These are phyloP conservation scores for Palythoa caribaeorum DNA, from an alignment of 92 coral and sea anemone species.

Conservation along the genomic window DNA sequence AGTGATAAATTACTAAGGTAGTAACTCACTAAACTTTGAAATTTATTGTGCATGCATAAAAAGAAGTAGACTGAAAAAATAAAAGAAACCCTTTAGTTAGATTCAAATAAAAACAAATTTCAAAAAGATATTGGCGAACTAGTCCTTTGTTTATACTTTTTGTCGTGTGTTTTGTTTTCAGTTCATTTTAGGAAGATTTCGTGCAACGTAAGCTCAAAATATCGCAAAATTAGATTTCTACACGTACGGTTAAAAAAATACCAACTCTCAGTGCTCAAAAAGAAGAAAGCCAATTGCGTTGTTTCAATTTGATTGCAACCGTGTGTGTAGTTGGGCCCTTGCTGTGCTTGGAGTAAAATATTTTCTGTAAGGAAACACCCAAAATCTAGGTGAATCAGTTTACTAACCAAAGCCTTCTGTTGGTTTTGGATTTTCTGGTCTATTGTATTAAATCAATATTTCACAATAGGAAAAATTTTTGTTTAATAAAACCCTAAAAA, in stretches of 20 bases:
- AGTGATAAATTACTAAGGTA: slow-evolving; percentile 16
- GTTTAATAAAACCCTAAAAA: not conserved
- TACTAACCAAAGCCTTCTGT: not conserved
- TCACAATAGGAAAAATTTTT: not conserved
- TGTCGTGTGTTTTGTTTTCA: not conserved
- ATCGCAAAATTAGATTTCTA: not conserved
- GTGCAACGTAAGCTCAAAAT: not conserved
- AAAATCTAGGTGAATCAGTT: not conserved
- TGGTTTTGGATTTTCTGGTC: not conserved
- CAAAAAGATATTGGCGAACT: not conserved
- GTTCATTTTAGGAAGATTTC: not conserved
- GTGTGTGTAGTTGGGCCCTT: not conserved
- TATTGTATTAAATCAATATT: not conserved
- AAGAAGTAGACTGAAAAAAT: not conserved
- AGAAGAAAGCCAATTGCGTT: not conserved
- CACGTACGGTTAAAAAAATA: not conserved
- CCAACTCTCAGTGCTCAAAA: not conserved
- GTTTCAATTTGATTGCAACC: not conserved
- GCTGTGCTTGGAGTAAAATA: not conserved
- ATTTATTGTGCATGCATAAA: not conserved
- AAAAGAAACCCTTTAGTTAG: not conserved
- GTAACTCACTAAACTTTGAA: not conserved
- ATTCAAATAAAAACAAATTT: not conserved
- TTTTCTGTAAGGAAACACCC: not conserved
- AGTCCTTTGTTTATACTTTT: not conserved